Base-by-base conservation (phyloP, 1,140 invertebrate genomes). In the Eufriesea mexicana region DNA sequence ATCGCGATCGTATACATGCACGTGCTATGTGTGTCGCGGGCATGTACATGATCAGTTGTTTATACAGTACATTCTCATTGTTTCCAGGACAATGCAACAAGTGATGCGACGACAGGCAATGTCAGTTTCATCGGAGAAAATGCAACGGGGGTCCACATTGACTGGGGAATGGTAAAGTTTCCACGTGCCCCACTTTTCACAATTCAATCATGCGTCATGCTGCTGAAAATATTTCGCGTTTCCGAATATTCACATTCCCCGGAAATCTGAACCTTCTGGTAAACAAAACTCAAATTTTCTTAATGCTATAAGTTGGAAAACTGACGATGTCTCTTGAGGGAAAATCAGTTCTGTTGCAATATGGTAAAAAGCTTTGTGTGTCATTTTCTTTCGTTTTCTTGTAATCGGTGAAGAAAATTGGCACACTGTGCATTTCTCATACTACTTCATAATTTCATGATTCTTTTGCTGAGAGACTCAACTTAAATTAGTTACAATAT, bases 131-230 rank as follows among this genome's bases (percentile, higher is more conserved):
- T 90, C 78, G 76, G 84, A 54, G 84, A 85, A 76, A 90, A 90
- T 80, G 73, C 84, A 35, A 83, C 81, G 35, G 47, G 47, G 72
- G 68, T 59, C 42, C 71, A 86, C 67, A 74, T 91, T 54, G 88
- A 94, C 75, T 94, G 93, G 93, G 91, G 88, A 86, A 90, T 93
- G 93, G 93, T 94, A 91, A 92, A 90, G 66, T 88, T 89, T 77
- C 49, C 23, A 47, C 16, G 45, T 75, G 85, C 49, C 74, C 82
- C 35, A 84, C 73, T 84, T 88, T 87, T 87, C 76, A 54, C 59
- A 57, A 84, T 66, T 73, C 75, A 23, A 83, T 83, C 80, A 72
- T 54, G 18, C 20, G 54, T 35, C 47, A 61, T 20, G n/a, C 9
- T n/a, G n/a, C 16, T 57, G 18, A 49, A 76, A 64, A 12, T 64